Evolutionary conservation across 2,888 invertebrate species (phyloP).

Genomic region (Nymphalis polychloros): DNA sequence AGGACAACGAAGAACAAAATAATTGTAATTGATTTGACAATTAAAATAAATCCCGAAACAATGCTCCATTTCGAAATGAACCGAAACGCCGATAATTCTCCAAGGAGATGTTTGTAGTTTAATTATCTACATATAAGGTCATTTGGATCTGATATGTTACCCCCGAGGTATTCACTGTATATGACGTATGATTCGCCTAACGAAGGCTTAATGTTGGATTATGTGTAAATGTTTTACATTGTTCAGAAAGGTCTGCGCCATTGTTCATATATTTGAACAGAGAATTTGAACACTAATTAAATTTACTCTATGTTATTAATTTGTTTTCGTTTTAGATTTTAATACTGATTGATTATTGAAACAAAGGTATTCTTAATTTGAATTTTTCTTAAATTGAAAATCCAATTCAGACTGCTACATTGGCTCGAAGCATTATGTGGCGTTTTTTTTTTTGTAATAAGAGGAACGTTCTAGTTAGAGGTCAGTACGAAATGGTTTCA

Average conservation of each 20-base stretch:
- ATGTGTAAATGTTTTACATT: background rate
- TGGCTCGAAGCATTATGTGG: background rate
- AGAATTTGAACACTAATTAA: background rate
- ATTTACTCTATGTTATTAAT: background rate
- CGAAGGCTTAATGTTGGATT: slow-evolving; percentile 47
- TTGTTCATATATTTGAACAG: background rate
- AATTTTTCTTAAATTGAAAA: too few species aligned
- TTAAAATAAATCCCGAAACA: slow-evolving; percentile 21
- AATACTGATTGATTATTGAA: too few species aligned
- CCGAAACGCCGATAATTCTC: slow-evolving; percentile 25
- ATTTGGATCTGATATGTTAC: slow-evolving; percentile 36
- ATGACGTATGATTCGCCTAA: slow-evolving; percentile 56
- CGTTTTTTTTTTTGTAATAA: slow-evolving; percentile 1
- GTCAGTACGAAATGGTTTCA: slow-evolving; percentile 14
- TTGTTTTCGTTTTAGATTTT: too few species aligned
- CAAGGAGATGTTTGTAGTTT: slow-evolving; percentile 29
- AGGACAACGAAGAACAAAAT: background rate
- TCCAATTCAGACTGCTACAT: too few species aligned
- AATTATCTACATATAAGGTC: slow-evolving; percentile 38
- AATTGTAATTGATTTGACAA: background rate
- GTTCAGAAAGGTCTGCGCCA: background rate
- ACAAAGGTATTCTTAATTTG: too few species aligned
- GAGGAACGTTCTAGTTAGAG: background rate
- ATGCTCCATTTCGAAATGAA: slow-evolving; percentile 13
- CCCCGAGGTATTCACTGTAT: slow-evolving; percentile 49